phyloP scores from a whole-genome alignment of 2,113 vertebrate species.

The Ptychochromis oligacanthus region DNA sequence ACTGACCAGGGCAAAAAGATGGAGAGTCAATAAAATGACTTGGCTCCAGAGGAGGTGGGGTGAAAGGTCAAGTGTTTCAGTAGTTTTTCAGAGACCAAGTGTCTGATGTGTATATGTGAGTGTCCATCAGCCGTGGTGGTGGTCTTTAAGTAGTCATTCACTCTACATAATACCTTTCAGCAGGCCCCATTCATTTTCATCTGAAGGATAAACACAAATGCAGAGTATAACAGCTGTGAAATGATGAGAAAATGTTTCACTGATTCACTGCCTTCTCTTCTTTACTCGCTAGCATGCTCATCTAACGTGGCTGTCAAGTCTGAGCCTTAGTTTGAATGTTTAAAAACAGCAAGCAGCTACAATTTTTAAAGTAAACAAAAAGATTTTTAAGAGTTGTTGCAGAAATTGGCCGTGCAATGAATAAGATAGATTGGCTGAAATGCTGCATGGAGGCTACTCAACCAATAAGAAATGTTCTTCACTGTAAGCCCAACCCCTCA shows the following conservation, averaged over 20 bases:
- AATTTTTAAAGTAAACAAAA: neutral
- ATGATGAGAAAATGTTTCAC: neutral
- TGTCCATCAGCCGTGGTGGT: slow-evolving; percentile 49
- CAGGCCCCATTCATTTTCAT: slow-evolving; percentile 32
- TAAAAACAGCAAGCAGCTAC: neutral
- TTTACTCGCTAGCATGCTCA: neutral
- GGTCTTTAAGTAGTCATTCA: slow-evolving; percentile 62
- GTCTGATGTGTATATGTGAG: slow-evolving; percentile 7
- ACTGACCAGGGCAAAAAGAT: slow-evolving; percentile 48
- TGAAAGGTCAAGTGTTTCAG: slow-evolving; percentile 76
- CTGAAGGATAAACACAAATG: slow-evolving; percentile 13
- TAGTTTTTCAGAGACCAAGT: slow-evolving; percentile 43
- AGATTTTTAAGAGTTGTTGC: neutral
- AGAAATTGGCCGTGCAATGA: neutral
- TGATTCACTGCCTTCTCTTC: neutral
- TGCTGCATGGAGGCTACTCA: neutral
- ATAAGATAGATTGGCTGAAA: neutral
- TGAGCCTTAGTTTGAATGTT: neutral
- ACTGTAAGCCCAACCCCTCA: neutral
- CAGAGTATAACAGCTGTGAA: slow-evolving; percentile 7
- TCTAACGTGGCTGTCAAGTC: neutral
- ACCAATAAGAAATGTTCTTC: neutral
- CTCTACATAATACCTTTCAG: slow-evolving; percentile 40
- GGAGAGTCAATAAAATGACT: slow-evolving; percentile 68
- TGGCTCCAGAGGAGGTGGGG: slow-evolving; percentile 61